Evolutionary conservation across 92 coral and sea anemone species (phyloP).

Genomic region (Palythoa heliodiscus): DNA sequence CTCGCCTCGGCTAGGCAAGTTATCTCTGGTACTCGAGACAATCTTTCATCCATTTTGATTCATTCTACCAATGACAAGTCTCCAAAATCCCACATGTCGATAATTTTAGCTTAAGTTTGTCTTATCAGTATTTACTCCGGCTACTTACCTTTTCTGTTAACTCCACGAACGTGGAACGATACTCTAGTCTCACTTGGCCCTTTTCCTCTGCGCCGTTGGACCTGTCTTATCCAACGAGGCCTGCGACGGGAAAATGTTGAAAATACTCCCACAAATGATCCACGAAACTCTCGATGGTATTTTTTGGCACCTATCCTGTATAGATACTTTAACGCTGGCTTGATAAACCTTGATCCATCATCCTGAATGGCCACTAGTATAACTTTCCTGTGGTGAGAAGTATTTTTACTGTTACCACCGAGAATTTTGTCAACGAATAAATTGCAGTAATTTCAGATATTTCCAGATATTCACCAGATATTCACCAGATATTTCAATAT

Average conservation of each 20-base stretch:
- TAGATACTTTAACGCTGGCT: constrained; percentile 24
- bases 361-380: constrained; percentile 26
- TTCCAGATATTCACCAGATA: too few species aligned
- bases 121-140: background rate
- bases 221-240: constrained; percentile 33
- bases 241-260: constrained; percentile 20
- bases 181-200: constrained; percentile 18
- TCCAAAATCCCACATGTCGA: too few species aligned
- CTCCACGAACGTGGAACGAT: constrained; percentile 31
- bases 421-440: too few species aligned
- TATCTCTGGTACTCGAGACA: too few species aligned
- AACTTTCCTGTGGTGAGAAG: constrained; percentile 7
- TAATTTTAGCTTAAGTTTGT: background rate
- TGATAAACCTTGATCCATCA: constrained; percentile 20
- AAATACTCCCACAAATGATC: constrained; percentile 36
- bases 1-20: too few species aligned
- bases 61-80: too few species aligned
- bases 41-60: too few species aligned
- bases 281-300: background rate
- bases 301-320: constrained; percentile 24
- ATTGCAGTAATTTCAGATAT: too few species aligned
- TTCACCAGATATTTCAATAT: too few species aligned
- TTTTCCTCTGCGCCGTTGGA: constrained; percentile 8
- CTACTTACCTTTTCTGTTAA: constrained; percentile 15
- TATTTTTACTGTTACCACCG: background rate